A percentile compares a stretch with the other conserved stretches of the same genome.
These are phyloP conservation scores for Pseudopipra pipra DNA, from an alignment of 2,113 vertebrate species.

Conservation along the genomic window DNA sequence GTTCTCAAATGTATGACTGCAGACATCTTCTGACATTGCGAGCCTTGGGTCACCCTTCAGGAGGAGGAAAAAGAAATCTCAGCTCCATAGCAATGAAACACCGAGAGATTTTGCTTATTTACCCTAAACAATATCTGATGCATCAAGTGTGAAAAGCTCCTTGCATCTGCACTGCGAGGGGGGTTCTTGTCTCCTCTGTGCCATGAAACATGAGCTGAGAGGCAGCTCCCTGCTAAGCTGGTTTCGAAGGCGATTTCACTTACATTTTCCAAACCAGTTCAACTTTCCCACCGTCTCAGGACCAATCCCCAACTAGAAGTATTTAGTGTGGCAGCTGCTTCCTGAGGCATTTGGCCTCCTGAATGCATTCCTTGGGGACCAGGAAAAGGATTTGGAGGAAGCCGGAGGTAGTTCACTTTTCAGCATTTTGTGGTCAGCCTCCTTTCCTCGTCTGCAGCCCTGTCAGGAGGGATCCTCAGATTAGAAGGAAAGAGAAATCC, in stretches of 20 bases:
- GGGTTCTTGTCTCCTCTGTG: not conserved
- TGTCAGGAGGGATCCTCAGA: not conserved
- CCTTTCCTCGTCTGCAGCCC: not conserved
- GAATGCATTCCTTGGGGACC: conserved; percentile 29
- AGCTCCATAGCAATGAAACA: not conserved
- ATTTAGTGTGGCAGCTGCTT: conserved; percentile 56
- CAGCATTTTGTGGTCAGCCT: not conserved
- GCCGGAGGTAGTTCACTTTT: not conserved
- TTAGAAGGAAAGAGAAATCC: not conserved
- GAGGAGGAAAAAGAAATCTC: not conserved
- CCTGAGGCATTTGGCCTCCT: conserved; percentile 47
- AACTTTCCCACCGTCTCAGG: conserved; percentile 2
- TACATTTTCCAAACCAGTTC: conserved; percentile 5
- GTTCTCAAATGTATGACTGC: not conserved
- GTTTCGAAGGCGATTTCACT: not conserved
- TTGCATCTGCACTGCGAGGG: not conserved
- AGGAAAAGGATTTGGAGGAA: conserved; percentile 1
- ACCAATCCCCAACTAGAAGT: not conserved
- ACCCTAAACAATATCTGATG: not conserved
- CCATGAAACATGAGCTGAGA: not conserved
- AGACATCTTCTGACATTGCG: not conserved
- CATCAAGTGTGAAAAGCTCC: not conserved
- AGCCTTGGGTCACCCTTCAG: not conserved
- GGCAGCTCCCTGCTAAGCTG: not conserved
- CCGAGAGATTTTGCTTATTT: not conserved